Base-by-base conservation (phyloP, 1,140 invertebrate genomes). In the Anoplophora glabripennis region DNA sequence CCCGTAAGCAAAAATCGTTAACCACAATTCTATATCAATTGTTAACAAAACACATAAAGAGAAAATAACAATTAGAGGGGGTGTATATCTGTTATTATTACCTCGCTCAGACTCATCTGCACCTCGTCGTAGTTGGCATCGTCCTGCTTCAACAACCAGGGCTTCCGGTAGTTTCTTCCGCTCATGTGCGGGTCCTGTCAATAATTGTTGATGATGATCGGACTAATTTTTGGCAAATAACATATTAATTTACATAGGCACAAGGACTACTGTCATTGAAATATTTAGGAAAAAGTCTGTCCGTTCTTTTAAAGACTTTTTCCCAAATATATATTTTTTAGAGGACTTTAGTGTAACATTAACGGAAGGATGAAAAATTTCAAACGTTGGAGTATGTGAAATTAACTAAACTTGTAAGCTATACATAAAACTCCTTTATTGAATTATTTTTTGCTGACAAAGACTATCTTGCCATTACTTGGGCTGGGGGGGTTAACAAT, bases 81-180 rank as follows among this genome's bases (percentile, higher is more conserved):
- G 21, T 28, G 5, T 28, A 28, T 7, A 17, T 36, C 10, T 53
- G n/a, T 36, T 42, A 53, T 44, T 37, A 64, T 70, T 83, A 83
- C 81, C 80, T 83, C 81, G 75, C 80, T 83, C 75, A 82, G 76
- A 65, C 82, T 80, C 80, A 83, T 82, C 70, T 79, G 79, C 18
- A 82, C 80, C 45, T 79, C 77, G 54, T 82, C 80, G 52, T 82
- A 83, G 57, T 82, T 83, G 10, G 72, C 76, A 57, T 81, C 81
- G 10, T 69, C 65, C 7, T 55, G 46, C 37, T 42, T 18, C 48
- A 41, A 9, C 2, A 35, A 28, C 8, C 34, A 40, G 42, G 59
- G 41, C 64, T 64, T 63, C 53, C 53, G 51, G 47, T 59, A 53
- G 33, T 51, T 65, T 48, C 55, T 59, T 48, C 57, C 17, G 28